Percentiles rank a stretch among this genome's conserved stretches.
These are phyloP conservation scores for Rallus limicola DNA, from an alignment of 2,113 vertebrate species.

Conservation along the genomic window DNA sequence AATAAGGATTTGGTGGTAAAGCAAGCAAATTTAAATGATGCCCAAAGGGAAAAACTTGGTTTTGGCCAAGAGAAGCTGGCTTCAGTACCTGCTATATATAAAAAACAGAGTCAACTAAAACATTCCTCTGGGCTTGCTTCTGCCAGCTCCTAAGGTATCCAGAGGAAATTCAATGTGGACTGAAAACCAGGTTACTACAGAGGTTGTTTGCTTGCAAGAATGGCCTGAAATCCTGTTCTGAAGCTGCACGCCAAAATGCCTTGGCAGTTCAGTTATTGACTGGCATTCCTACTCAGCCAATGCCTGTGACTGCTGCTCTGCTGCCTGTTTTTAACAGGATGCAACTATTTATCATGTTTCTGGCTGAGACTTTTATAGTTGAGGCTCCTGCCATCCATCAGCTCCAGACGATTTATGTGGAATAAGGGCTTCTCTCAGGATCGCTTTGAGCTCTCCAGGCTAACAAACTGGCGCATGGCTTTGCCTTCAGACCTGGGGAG, in stretches of 20 bases:
- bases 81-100: neutral
- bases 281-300: neutral
- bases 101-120: slow-evolving; percentile 47
- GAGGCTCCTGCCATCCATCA: slow-evolving; percentile 53
- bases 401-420: slow-evolving; percentile 7
- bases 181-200: slow-evolving; percentile 11
- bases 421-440: slow-evolving; percentile 12
- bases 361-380: slow-evolving; percentile 37
- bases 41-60: slow-evolving; percentile 13
- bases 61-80: slow-evolving; percentile 52
- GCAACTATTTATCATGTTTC: slow-evolving; percentile 56
- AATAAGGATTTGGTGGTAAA: slow-evolving; percentile 61
- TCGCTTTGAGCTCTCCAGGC: neutral
- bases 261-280: slow-evolving; percentile 33
- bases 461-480: slow-evolving; percentile 6
- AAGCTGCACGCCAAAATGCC: neutral
- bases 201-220: neutral
- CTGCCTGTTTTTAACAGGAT: slow-evolving; percentile 49
- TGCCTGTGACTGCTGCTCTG: slow-evolving; percentile 17
- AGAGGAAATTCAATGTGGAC: neutral
- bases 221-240: neutral
- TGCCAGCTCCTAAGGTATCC: slow-evolving; percentile 6
- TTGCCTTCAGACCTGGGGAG: neutral
- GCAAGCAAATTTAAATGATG: slow-evolving; percentile 56
- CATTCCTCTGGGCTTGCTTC: slow-evolving; percentile 5